Evolutionary conservation across 2,113 vertebrate species (phyloP), one percentile per base, ranked within the genome.

Genomic region (Prolemur simus): DNA sequence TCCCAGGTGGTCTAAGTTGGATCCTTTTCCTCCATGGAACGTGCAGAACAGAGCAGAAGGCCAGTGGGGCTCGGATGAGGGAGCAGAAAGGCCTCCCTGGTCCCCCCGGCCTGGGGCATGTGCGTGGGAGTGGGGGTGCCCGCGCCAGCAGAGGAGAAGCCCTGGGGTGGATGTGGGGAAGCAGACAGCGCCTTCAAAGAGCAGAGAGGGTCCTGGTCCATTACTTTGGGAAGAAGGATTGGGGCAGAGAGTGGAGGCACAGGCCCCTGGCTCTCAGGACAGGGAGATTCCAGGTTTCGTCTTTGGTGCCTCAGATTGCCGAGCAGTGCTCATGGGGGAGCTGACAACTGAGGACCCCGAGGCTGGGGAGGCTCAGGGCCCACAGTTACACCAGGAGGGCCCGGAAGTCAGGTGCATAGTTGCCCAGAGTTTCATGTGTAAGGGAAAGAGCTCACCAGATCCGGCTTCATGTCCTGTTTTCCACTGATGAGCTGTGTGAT

Each of bases 21-120:
- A 66, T 74, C 20, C n/a, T 68, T 54, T 78, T 29, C n/a, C 25
- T 82, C 23, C 0, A 0, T n/a, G 10, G 66, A 56, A 56, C 15
- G 45, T 37, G 37, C 18, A 52, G 42, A 39, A 52, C 2, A 47
- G 77, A 81, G 20, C 37, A 49, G 81, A 77, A 39, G 11, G 34
- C n/a, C 47, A 10, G 20, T 37, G 45, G 37, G 21, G 15, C 6
- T 25, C 39, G 49, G 47, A 23, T 0, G 37, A 64, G 11, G 73
- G 58, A 64, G 1, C 29, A 42, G 34, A 90, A 45, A 39, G 12
- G 12, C 10, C 34, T 58, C 42, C 32, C 49, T 54, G 45, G 34
- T 88, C 58, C 8, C 14, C 64, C 56, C 0, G 1, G n/a, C 17
- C 39, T 47, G 47, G 77, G 64, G 21, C 9, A 0, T 1, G 0